Conservation (phyloP, 2,888 invertebrate species). For the Patella pellucida region DNA sequence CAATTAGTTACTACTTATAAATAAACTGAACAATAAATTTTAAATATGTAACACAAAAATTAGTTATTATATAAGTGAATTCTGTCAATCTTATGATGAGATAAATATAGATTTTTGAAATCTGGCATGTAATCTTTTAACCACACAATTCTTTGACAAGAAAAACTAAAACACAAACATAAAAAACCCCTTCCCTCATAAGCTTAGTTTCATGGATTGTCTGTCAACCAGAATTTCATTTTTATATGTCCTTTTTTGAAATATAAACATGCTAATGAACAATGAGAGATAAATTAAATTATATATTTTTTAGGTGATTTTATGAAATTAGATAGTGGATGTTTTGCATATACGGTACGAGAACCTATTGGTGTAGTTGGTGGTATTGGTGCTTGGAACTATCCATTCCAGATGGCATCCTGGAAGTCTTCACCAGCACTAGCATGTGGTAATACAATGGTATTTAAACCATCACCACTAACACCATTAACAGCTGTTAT, state of each 20-base stretch:
- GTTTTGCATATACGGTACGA: conserved; percentile 73
- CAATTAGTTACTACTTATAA: no score
- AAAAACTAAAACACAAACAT: no score
- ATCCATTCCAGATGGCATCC: conserved; percentile 74
- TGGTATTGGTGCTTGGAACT: conserved; percentile 76
- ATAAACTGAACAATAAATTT: no score
- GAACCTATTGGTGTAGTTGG: conserved; percentile 75
- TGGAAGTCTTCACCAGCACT: conserved; percentile 74
- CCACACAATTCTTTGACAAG: no score
- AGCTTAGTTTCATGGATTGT: background rate
- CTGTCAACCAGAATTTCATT: background rate
- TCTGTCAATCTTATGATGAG: no score
- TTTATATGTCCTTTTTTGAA: no score
- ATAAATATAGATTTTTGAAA: no score
- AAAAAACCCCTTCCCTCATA: no score
- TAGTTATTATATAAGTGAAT: no score
- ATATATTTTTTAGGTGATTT: conserved; percentile 69
- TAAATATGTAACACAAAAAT: no score
- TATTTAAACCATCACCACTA: conserved; percentile 75
- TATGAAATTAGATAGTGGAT: conserved; percentile 70
- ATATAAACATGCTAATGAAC: background rate
- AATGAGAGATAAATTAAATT: background rate
- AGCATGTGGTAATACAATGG: conserved; percentile 75
- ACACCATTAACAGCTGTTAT: conserved; percentile 75
- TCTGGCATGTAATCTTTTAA: no score